Base-by-base conservation (phyloP, 2,113 vertebrate genomes). In the Aplodontia rufa region DNA sequence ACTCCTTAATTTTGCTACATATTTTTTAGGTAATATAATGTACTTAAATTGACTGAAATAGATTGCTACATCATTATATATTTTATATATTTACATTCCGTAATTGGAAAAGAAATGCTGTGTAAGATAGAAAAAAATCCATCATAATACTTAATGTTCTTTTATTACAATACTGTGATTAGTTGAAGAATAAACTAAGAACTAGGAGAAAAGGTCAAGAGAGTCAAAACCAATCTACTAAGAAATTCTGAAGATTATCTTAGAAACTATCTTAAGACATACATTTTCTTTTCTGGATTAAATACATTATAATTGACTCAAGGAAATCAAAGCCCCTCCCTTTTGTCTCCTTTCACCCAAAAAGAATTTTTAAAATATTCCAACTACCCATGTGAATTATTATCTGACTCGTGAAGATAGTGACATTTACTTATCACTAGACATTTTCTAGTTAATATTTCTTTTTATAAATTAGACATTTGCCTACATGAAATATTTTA, bases 381-480 rank as follows among this genome's bases (percentile, higher is more conserved):
- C 9, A 28, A 16, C 80, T 13, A 90, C 24, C 1, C 20, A 47
- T 37, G 10, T 87, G 55, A 92, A 94, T 94, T 90, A 94, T 68
- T 83, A 87, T 19, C 60, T 76, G 14, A 87, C 26, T 91, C n/a
- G 40, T 19, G 47, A 2, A 93, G 8, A 95, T 3, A 69, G 19
- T 88, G 26, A 71, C 89, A 72, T 66, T 66, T 45, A 64, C 66
- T 90, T 72, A 72, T 90, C 37, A 87, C 49, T 26, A 75, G 47
- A 58, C 16, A 86, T 76, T 90, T 81, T 94, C 30, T 26, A 14
- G 28, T 87, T 92, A 92, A 86, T 86, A 68, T 88, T 66, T 35
- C 22, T 20, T 90, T 88, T 93, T 66, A 66, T 82, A 68, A 92
- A 97, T 76, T 55, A 55, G 90, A 47, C n/a, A 84, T 75, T 88